These are phyloP conservation scores for Diorhabda sublineata DNA, from an alignment of 1,140 invertebrate species.

Conservation along the genomic window DNA sequence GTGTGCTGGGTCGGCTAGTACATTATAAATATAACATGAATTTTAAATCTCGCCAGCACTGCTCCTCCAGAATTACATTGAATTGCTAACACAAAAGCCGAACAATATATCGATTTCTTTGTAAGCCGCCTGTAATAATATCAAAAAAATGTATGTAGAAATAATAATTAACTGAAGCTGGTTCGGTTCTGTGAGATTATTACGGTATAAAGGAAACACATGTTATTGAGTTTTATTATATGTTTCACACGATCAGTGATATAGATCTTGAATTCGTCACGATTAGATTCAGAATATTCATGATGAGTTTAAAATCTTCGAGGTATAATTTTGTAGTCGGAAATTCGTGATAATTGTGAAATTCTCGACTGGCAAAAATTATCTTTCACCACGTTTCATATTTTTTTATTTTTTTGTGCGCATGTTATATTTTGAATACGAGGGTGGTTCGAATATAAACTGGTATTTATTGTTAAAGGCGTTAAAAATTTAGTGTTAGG, in stretches of 20 bases:
- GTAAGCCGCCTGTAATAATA: too few species aligned
- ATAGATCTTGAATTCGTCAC: conserved; percentile 2
- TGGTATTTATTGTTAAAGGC: too few species aligned
- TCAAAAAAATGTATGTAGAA: too few species aligned
- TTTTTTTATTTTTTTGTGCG: not conserved
- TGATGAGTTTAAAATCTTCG: not conserved
- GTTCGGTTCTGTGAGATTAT: not conserved
- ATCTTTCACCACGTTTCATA: not conserved
- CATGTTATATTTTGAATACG: not conserved
- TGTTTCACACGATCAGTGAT: not conserved
- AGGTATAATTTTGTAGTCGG: not conserved
- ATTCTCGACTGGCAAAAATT: not conserved
- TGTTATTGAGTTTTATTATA: conserved; percentile 3
- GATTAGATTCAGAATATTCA: conserved; percentile 3
- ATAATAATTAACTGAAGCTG: too few species aligned
- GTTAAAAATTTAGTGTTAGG: too few species aligned
- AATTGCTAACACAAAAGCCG: too few species aligned
- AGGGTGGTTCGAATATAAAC: not conserved
- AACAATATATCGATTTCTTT: too few species aligned
- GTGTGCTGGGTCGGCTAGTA: too few species aligned
- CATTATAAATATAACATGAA: too few species aligned
- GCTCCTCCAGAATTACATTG: too few species aligned
- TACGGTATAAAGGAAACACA: not conserved
- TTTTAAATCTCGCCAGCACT: too few species aligned
- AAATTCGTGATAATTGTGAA: not conserved